phyloP scores from a whole-genome alignment of 2,113 vertebrate genomes.

The Cebus imitator region DNA sequence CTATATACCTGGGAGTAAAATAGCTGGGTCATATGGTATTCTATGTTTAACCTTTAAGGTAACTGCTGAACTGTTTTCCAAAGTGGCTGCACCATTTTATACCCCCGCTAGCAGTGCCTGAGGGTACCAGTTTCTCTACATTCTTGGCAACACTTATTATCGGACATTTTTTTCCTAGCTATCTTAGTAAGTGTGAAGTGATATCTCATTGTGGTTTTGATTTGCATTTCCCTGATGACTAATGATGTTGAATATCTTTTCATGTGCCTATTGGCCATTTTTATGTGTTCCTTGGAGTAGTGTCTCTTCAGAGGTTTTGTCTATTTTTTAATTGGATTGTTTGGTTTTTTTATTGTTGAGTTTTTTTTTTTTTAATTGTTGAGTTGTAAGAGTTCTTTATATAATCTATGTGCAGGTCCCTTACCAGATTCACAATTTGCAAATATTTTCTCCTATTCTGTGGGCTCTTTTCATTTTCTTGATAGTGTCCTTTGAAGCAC shows the following conservation, averaged over 20 bases:
- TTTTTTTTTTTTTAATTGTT: not conserved
- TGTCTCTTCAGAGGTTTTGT: slow-evolving; percentile 54
- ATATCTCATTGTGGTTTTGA: slow-evolving; percentile 18
- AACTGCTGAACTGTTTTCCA: slow-evolving; percentile 24
- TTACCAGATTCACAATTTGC: slow-evolving; percentile 17
- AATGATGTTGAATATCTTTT: slow-evolving; percentile 39
- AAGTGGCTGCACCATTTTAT: not conserved
- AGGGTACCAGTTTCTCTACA: not conserved
- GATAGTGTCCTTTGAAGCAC: not conserved
- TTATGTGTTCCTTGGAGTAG: slow-evolving; percentile 12
- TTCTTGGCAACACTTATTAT: not conserved
- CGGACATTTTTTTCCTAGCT: slow-evolving; percentile 32
- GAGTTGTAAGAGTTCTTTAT: slow-evolving; percentile 33
- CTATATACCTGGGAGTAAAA: not conserved
- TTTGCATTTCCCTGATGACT: slow-evolving; percentile 50
- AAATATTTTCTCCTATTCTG: slow-evolving; percentile 29
- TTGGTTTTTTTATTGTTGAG: not conserved
- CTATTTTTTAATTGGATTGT: slow-evolving; percentile 13
- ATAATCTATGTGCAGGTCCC: not conserved
- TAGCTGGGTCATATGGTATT: not conserved
- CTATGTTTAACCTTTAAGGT: slow-evolving; percentile 41
- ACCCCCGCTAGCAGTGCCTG: not conserved
- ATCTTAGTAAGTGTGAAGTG: not conserved
- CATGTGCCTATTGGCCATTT: slow-evolving; percentile 11
- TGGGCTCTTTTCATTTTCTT: slow-evolving; percentile 26